A percentile compares a stretch with the other conserved stretches of the same genome.
These are phyloP conservation scores for Limnephilus marmoratus DNA, from an alignment of 2,888 invertebrate species.

Conservation along the genomic window DNA sequence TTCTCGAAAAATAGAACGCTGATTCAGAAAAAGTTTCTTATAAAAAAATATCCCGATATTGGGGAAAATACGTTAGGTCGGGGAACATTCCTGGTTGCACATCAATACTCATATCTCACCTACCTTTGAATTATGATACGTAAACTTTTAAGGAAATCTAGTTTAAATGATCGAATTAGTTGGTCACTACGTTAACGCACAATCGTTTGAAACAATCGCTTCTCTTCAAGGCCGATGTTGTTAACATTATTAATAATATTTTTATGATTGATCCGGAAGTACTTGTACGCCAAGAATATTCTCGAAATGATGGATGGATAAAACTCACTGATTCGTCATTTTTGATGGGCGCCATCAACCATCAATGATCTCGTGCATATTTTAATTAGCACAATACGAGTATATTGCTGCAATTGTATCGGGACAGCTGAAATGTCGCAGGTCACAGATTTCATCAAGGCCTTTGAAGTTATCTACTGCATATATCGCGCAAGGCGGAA, in stretches of 20 bases:
- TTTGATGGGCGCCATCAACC: neutral
- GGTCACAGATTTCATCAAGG: neutral
- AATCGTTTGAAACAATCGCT: neutral
- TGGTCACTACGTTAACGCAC: neutral
- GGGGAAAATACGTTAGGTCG: too few species aligned
- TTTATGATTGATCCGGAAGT: neutral
- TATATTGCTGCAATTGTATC: neutral
- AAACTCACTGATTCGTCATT: neutral
- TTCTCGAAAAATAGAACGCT: too few species aligned
- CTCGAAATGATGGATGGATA: neutral
- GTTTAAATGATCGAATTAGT: too few species aligned
- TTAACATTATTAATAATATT: neutral
- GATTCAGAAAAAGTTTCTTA: too few species aligned
- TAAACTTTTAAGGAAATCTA: too few species aligned
- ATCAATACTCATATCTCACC: too few species aligned
- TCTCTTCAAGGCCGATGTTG: neutral
- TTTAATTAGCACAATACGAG: neutral
- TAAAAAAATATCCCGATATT: too few species aligned
- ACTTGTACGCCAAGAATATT: neutral
- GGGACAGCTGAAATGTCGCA: neutral
- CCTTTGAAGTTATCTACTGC: neutral
- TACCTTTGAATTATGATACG: too few species aligned
- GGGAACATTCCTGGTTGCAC: too few species aligned
- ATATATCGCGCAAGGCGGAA: too few species aligned
- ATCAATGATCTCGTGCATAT: neutral